Conservation (phyloP, 2,888 invertebrate genomes). For the Brenthis hecate region DNA sequence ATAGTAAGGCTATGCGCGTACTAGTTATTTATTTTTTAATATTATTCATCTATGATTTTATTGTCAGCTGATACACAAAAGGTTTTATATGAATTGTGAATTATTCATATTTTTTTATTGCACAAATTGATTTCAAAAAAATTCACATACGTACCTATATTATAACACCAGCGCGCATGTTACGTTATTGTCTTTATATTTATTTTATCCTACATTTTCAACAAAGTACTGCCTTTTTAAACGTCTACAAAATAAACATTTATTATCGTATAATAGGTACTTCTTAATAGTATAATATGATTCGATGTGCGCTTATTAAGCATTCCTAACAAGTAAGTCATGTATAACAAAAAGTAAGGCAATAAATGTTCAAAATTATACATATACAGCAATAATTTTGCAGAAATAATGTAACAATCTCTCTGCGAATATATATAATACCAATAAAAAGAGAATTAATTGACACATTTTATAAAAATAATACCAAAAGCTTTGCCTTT, state of each 20-base stretch:
- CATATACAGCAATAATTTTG: neutral
- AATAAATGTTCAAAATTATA: neutral
- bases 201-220: neutral
- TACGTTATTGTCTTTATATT: neutral
- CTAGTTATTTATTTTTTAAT: neutral
- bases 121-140: too few relatives aligned
- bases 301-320: constrained; percentile 21
- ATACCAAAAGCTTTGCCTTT: constrained; percentile 2
- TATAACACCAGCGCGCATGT: too few relatives aligned
- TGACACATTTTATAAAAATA: constrained; percentile 22
- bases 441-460: constrained; percentile 16
- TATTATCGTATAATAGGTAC: neutral
- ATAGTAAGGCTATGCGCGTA: constrained; percentile 14
- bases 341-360: too few relatives aligned
- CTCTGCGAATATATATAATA: constrained; percentile 3
- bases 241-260: constrained; percentile 11
- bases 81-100: too few relatives aligned
- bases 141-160: too few relatives aligned
- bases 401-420: constrained; percentile 1
- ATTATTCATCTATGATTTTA: neutral
- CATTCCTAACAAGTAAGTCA: neutral
- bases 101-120: too few relatives aligned
- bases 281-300: constrained; percentile 12
- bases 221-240: neutral
- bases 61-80: too few relatives aligned